These are phyloP conservation scores for Idaea aversata DNA, from an alignment of 2,888 invertebrate species.

Conservation along the genomic window DNA sequence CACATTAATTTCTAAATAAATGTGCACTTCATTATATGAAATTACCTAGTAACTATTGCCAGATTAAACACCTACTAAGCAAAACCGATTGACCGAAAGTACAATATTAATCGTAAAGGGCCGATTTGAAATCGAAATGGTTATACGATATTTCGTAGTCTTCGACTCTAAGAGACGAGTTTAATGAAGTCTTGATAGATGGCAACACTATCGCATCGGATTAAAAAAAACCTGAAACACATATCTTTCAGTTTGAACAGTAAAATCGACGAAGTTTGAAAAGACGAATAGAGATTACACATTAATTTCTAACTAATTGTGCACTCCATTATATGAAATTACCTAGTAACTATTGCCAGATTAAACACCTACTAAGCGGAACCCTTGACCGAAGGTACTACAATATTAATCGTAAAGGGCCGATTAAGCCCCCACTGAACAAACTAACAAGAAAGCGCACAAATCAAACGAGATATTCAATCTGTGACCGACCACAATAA, in stretches of 20 bases:
- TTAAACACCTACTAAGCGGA: neutral
- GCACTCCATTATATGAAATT: conserved; percentile 8
- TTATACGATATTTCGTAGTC: too few species aligned
- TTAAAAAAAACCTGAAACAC: too few species aligned
- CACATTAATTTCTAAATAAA: conserved; percentile 2
- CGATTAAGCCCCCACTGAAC: conserved; percentile 19
- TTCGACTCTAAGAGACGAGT: too few species aligned
- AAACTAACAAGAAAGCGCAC: conserved; percentile 60
- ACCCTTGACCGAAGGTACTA: neutral
- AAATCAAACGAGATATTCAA: conserved; percentile 76
- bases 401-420: conserved; percentile 4
- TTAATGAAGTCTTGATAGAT: too few species aligned
- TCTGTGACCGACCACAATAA: conserved; percentile 61
- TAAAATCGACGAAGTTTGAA: too few species aligned
- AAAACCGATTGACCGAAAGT: neutral
- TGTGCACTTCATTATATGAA: conserved; percentile 8
- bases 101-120: conserved; percentile 5
- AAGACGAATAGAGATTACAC: conserved; percentile 11
- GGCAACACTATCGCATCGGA: too few species aligned
- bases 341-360: conserved; percentile 4
- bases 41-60: conserved; percentile 4
- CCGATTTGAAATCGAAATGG: too few species aligned
- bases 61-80: neutral
- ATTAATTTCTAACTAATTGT: neutral
- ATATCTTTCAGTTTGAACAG: too few species aligned